Evolutionary conservation across 2,797 vertebrate genomes (phyloP), one percentile per base, ranked within the genome.

Genomic region (Cirrhinus mrigala): DNA sequence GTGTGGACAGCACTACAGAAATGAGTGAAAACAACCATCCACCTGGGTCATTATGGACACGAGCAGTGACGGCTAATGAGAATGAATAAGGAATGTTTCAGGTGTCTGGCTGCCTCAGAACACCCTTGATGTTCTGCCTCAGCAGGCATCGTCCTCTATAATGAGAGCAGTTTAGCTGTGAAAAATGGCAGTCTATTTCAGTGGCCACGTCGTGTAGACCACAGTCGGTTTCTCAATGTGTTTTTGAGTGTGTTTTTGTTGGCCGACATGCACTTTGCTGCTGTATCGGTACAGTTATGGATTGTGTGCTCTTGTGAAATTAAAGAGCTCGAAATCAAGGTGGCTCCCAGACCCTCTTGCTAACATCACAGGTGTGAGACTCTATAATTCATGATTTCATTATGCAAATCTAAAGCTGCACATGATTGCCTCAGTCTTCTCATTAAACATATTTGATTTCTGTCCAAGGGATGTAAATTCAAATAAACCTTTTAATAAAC

Each of bases 1-100:
- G 90, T 90, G 90, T 88, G 88, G 89, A 83, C 86, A 89, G 77
- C 54, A 83, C 54, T 29, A 80, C 82, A 54, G 16, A 7, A 80
- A 60, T 86, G 56, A 71, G 76, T 29, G 78, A 84, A 64, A 37
- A 24, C 56, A 60, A 81, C 64, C 73, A 27, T 82, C 20, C 54
- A 85, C 60, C 62, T 76, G 74, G 84, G 22, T 50, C n/a, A 81
- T 88, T 77, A 89, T 91, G 58, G 46, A 83, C 60, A 48, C 12
- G 56, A 80, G 48, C 68, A 60, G 54, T 73, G 80, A 71, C 83
- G 52, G 70, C 70, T 88, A 86, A 89, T 85, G 68, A 70, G 78
- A 89, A 84, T 70, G 58, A 78, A 85, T 87, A 75, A 84, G 27
- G 29, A 33, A 44, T 60, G 52, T 54, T 66, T 77, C 15, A n/a